Conservation (phyloP, 2,888 invertebrate species). For the Drosophila vallismaia region DNA sequence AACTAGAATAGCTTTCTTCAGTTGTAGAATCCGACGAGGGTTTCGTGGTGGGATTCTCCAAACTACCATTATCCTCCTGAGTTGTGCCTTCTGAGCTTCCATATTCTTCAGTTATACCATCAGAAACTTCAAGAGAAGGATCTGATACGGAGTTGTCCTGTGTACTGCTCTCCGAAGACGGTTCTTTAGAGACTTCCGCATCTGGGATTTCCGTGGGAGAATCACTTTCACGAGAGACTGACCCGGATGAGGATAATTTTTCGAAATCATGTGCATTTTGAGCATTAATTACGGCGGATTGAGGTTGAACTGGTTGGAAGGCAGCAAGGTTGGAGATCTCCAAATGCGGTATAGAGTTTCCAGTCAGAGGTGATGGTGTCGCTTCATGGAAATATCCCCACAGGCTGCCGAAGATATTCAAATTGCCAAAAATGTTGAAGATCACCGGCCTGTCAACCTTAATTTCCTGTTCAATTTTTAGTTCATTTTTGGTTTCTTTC, state of each 20-base stretch:
- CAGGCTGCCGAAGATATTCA: slow-evolving; percentile 44
- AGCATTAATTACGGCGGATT: not conserved
- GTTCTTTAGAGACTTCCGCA: not conserved
- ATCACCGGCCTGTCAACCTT: slow-evolving; percentile 52
- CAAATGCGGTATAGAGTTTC: not conserved
- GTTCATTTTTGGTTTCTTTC: slow-evolving; percentile 3
- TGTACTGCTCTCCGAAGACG: not conserved
- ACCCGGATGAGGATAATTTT: not conserved
- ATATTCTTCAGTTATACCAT: not conserved
- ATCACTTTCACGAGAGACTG: not conserved
- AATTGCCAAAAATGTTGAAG: slow-evolving; percentile 52
- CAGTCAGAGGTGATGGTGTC: slow-evolving; percentile 3
- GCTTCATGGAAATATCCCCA: slow-evolving; percentile 37
- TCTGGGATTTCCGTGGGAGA: not conserved
- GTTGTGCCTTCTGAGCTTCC: slow-evolving; percentile 8
- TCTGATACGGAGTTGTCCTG: not conserved
- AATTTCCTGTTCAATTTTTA: slow-evolving; percentile 54
- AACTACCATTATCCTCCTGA: not conserved
- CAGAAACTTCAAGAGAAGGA: not conserved
- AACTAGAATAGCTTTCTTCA: not conserved
- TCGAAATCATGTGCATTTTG: not conserved
- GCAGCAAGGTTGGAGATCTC: not conserved
- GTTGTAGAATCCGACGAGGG: slow-evolving; percentile 1
- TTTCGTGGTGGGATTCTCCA: not conserved
- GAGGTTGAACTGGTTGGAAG: not conserved